Conservation (phyloP, 2,797 vertebrate genomes). For the Neosilurus mollespiculum region DNA sequence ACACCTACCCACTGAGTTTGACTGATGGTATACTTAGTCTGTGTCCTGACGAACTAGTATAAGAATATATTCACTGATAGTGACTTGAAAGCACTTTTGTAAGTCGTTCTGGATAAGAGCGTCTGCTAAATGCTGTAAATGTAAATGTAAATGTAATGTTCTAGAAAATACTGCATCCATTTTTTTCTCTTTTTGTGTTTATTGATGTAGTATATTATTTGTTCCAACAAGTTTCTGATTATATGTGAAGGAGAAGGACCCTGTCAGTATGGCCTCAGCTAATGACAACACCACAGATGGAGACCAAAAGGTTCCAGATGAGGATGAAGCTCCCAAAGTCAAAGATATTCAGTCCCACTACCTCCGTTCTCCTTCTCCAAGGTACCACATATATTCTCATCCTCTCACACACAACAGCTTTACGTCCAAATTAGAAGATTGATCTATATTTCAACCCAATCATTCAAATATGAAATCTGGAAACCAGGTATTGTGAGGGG, state of each 20-base stretch:
- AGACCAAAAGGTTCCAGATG: conserved; percentile 71
- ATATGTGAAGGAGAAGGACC: conserved; percentile 11
- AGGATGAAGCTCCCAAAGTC: conserved; percentile 66
- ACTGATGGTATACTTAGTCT: too few relatives aligned
- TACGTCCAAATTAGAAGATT: background rate
- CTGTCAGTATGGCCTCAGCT: conserved; percentile 65
- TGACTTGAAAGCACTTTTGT: too few relatives aligned
- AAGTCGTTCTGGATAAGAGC: too few relatives aligned
- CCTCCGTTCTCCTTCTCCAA: conserved; percentile 90
- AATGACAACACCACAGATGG: conserved; percentile 50
- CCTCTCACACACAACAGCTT: conserved; percentile 35
- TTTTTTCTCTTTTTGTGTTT: background rate
- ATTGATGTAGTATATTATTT: background rate
- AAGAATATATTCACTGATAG: too few relatives aligned
- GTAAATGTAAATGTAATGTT: too few relatives aligned
- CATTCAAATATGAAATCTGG: background rate
- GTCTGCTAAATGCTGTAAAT: too few relatives aligned
- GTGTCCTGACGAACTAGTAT: too few relatives aligned
- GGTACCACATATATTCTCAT: conserved; percentile 44
- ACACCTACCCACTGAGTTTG: too few relatives aligned
- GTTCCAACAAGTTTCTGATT: background rate
- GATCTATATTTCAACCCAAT: background rate
- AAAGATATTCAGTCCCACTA: conserved; percentile 83
- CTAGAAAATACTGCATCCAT: background rate
- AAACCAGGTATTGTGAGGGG: background rate